Evolutionary conservation across 35 echinoderm and acorn worm species (phyloP).

Genomic region (Apostichopus parvimensis): DNA sequence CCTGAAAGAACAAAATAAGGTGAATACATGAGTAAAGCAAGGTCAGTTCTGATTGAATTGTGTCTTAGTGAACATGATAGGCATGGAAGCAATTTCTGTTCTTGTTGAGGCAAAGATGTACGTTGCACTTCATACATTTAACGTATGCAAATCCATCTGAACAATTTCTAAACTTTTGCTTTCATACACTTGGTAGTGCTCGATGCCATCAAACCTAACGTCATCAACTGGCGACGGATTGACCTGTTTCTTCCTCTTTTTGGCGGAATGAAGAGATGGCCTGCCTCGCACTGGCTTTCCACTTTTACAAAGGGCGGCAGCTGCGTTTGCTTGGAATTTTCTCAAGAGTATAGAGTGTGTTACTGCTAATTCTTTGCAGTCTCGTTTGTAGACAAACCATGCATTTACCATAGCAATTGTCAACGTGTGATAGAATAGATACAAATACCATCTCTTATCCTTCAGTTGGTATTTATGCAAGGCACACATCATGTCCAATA

Average conservation of each 20-base stretch:
- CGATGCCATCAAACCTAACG: slow-evolving; percentile 19
- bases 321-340: slow-evolving; percentile 37
- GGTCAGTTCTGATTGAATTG: too few species aligned
- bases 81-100: slow-evolving; percentile 36
- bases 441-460: too few species aligned
- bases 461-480: too few species aligned
- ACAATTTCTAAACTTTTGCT: slow-evolving; percentile 30
- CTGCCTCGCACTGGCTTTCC: slow-evolving; percentile 20
- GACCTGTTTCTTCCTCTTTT: background rate
- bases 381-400: slow-evolving; percentile 44
- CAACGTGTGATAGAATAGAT: background rate
- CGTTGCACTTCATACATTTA: slow-evolving; percentile 32
- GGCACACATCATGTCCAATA: background rate
- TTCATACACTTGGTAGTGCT: slow-evolving; percentile 42
- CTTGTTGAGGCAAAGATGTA: slow-evolving; percentile 47
- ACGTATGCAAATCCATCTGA: slow-evolving; percentile 31
- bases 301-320: background rate
- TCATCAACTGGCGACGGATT: background rate
- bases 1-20: too few species aligned
- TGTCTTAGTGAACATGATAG: too few species aligned
- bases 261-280: background rate
- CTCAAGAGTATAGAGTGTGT: background rate
- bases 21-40: too few species aligned
- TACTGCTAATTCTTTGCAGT: slow-evolving; percentile 8
- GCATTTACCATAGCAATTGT: slow-evolving; percentile 61